Percentiles rank a stretch among this genome's conserved stretches.
These are phyloP conservation scores for Baccha elongata DNA, from an alignment of 2,888 invertebrate species.

Conservation along the genomic window DNA sequence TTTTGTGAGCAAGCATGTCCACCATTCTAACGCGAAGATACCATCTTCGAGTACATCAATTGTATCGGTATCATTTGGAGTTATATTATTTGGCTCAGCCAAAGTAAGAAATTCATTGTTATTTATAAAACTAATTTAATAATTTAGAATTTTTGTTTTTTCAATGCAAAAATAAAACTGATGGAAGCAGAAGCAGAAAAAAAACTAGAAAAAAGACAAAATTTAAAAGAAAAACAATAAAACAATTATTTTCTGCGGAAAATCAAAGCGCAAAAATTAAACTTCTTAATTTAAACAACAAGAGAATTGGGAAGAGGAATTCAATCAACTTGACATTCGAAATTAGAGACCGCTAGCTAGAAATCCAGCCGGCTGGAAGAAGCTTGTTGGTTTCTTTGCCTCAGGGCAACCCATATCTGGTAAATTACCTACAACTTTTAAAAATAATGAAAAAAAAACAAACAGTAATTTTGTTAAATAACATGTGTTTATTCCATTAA, in stretches of 20 bases:
- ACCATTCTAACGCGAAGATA: constrained; percentile 92
- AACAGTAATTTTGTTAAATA: background rate
- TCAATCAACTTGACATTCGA: no score
- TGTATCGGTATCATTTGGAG: background rate
- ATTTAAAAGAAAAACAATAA: no score
- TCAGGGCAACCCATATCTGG: no score
- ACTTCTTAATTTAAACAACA: no score
- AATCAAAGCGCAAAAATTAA: no score
- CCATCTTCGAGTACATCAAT: constrained; percentile 74
- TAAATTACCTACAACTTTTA: no score
- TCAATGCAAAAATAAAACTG: constrained; percentile 20
- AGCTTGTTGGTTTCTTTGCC: no score
- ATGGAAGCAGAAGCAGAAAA: background rate
- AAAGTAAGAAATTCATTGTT: constrained; percentile 4
- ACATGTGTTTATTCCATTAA: constrained; percentile 58
- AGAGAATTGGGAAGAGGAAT: no score
- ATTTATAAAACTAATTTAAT: background rate
- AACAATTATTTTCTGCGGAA: no score
- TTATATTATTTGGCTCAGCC: constrained; percentile 36
- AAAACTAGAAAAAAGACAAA: constrained; percentile 38
- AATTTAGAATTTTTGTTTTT: constrained; percentile 8
- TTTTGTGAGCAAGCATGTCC: constrained; percentile 93
- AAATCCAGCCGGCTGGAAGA: no score
- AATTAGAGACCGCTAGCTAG: no score
- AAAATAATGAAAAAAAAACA: background rate